A percentile compares a stretch with the other conserved stretches of the same genome.
Evolutionary conservation across 1,140 invertebrate genomes (phyloP).

Genomic region (Diorhabda carinulata): DNA sequence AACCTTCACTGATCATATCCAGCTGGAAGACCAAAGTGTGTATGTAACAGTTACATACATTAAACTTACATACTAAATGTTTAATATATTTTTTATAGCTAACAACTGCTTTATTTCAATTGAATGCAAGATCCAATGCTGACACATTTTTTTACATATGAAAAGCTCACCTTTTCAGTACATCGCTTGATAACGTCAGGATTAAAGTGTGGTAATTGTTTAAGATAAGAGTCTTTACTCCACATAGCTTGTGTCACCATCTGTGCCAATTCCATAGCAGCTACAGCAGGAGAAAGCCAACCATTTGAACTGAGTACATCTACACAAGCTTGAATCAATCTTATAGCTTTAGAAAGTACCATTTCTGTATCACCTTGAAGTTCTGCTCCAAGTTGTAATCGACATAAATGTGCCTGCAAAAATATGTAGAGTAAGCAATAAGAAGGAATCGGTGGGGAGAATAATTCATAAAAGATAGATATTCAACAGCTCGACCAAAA

Average conservation of each 20-base stretch:
- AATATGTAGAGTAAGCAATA: no score
- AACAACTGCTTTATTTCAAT: no score
- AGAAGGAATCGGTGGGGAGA: no score
- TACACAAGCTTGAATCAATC: constrained; percentile 97
- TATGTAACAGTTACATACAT: no score
- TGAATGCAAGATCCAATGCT: no score
- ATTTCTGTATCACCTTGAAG: constrained; percentile 94
- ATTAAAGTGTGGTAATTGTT: constrained; percentile 95
- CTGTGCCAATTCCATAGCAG: constrained; percentile 98
- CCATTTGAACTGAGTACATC: constrained; percentile 97
- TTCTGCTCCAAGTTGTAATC: constrained; percentile 91
- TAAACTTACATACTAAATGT: no score
- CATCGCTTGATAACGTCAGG: constrained; percentile 87
- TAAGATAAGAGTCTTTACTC: constrained; percentile 96
- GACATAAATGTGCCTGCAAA: constrained; percentile 85
- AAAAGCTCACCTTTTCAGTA: constrained; percentile 69
- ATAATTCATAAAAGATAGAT: no score
- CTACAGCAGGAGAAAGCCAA: constrained; percentile 95
- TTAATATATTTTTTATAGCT: no score
- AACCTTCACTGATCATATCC: no score
- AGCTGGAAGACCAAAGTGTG: no score
- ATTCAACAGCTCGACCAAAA: no score
- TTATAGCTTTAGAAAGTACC: constrained; percentile 81
- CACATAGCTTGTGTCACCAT: constrained; percentile 99
- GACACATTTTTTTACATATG: no score